Conservation (phyloP, 1,140 invertebrate species). For the Cydia fagiglandana region DNA sequence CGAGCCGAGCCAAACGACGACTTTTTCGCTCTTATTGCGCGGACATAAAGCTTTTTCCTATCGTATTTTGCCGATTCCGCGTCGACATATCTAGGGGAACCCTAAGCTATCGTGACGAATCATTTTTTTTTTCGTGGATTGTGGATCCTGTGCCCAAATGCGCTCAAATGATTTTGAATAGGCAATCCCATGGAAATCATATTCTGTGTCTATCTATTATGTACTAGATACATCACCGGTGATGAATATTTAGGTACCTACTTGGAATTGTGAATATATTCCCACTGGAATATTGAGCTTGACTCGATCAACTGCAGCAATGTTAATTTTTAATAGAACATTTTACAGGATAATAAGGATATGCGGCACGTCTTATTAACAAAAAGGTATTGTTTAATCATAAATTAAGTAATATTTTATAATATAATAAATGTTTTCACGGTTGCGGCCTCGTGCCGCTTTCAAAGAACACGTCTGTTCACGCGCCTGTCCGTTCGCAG, state of each 20-base stretch:
- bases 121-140: not conserved
- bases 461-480: slow-evolving; percentile 26
- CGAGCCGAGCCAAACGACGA: too few species aligned
- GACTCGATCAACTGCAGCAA: not conserved
- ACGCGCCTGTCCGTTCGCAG: not conserved
- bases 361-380: not conserved
- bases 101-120: not conserved
- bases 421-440: slow-evolving; percentile 27
- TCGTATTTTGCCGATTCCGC: too few species aligned
- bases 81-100: too few species aligned
- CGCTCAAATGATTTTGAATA: slow-evolving; percentile 8
- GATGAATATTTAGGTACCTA: not conserved
- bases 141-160: not conserved
- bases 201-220: not conserved
- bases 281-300: not conserved
- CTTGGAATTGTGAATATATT: not conserved
- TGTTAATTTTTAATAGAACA: not conserved
- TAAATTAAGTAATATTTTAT: slow-evolving; percentile 1
- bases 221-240: not conserved
- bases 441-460: slow-evolving; percentile 11
- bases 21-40: too few species aligned
- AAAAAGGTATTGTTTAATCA: slow-evolving; percentile 10
- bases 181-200: not conserved
- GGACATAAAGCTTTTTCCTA: too few species aligned
- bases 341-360: not conserved